A percentile compares a stretch with the other conserved stretches of the same genome.
These are phyloP conservation scores for Rhizomys pruinosus DNA, from an alignment of 2,113 vertebrate species.

Conservation along the genomic window DNA sequence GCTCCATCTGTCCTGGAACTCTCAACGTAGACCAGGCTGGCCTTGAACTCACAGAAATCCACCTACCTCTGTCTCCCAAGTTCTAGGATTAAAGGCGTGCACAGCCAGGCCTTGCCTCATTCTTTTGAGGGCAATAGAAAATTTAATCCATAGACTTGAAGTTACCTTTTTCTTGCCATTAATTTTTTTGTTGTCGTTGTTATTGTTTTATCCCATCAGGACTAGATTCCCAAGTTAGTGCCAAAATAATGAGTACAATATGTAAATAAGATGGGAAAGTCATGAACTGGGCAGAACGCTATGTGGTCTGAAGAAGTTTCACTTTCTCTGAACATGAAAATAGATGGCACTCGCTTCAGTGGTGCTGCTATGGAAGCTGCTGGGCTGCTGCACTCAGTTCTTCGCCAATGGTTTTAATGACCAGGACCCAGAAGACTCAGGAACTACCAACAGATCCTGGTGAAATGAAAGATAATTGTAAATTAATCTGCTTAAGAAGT, in stretches of 20 bases:
- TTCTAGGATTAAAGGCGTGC: too few relatives aligned
- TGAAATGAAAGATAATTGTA: slow-evolving; percentile 26
- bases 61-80: too few relatives aligned
- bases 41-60: too few relatives aligned
- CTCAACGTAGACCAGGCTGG: too few relatives aligned
- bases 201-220: background rate
- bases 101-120: too few relatives aligned
- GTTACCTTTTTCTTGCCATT: slow-evolving; percentile 11
- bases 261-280: background rate
- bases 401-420: background rate
- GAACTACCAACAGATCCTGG: background rate
- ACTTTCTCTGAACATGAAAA: slow-evolving; percentile 44
- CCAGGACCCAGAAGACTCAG: background rate
- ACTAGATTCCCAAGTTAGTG: background rate
- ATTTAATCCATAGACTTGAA: slow-evolving; percentile 31
- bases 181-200: background rate
- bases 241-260: background rate
- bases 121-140: slow-evolving; percentile 35
- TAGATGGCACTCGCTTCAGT: background rate
- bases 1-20: too few relatives aligned
- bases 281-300: background rate
- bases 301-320: slow-evolving; percentile 31
- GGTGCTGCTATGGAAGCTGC: too few relatives aligned
- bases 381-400: background rate
- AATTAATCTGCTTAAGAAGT: slow-evolving; percentile 7